Percentiles rank a stretch among this genome's conserved stretches.
Conservation (phyloP, 1,140 invertebrate species). For the Bombyx mandarina region DNA sequence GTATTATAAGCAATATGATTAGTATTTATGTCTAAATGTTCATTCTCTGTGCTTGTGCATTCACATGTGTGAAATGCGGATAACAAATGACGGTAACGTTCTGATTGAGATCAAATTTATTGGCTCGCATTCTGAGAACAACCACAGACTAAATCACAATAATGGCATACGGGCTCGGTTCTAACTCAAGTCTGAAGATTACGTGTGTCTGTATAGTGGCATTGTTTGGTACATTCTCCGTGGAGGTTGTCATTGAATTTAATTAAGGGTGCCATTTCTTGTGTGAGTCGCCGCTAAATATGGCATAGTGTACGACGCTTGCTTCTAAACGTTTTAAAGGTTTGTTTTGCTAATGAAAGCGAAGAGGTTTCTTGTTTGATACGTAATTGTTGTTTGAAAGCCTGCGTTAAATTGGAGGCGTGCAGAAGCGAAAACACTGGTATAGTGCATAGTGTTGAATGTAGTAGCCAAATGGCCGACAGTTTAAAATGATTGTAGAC, state of each 20-base stretch:
- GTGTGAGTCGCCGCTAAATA: too few relatives aligned
- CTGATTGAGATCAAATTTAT: slow-evolving; percentile 66
- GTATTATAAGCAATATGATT: too few relatives aligned
- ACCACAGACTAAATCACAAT: slow-evolving; percentile 56
- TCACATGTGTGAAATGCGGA: slow-evolving; percentile 26
- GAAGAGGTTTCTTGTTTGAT: too few relatives aligned
- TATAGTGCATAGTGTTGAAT: too few relatives aligned
- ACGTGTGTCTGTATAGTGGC: slow-evolving; percentile 12
- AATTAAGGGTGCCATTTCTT: neutral
- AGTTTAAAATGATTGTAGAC: too few relatives aligned
- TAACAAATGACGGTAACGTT: slow-evolving; percentile 51
- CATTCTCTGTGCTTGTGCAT: slow-evolving; percentile 9
- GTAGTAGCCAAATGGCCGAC: too few relatives aligned
- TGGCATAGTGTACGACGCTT: too few relatives aligned
- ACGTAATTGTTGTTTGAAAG: too few relatives aligned
- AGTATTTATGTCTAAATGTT: slow-evolving; percentile 1
- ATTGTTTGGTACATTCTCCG: slow-evolving; percentile 5
- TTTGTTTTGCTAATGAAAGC: too few relatives aligned
- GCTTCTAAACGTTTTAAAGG: too few relatives aligned
- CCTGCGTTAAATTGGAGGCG: too few relatives aligned
- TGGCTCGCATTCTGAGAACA: slow-evolving; percentile 49
- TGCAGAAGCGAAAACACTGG: too few relatives aligned
- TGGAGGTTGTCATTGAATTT: slow-evolving; percentile 2
- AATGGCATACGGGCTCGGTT: slow-evolving; percentile 43
- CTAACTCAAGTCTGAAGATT: slow-evolving; percentile 19